A percentile compares a stretch with the other conserved stretches of the same genome.
phyloP scores from a whole-genome alignment of 2,113 vertebrate genomes.

The Balaenoptera acutorostrata region DNA sequence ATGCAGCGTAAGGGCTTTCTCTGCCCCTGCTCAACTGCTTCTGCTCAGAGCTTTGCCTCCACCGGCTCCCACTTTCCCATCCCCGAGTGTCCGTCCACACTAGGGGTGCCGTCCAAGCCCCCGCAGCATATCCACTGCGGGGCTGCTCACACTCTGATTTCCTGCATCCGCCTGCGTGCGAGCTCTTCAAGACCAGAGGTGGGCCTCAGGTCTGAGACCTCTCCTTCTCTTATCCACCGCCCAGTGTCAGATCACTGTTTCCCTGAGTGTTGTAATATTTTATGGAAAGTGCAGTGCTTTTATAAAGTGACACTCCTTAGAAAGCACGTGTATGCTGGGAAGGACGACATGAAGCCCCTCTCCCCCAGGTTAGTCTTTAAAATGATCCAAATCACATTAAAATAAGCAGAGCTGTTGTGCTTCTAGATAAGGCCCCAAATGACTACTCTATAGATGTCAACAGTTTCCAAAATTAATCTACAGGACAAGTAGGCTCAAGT shows the following conservation, averaged over 20 bases:
- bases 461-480: neutral
- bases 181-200: neutral
- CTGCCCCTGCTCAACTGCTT: neutral
- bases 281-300: neutral
- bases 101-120: neutral
- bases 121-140: neutral
- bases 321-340: neutral
- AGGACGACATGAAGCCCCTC: neutral
- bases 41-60: neutral
- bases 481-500: neutral
- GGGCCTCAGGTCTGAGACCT: neutral
- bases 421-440: neutral
- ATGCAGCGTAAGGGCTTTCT: neutral
- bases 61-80: no score
- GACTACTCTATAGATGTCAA: neutral
- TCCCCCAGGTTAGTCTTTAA: neutral
- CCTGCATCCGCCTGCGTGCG: accelerated
- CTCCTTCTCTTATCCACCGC: neutral
- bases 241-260: neutral
- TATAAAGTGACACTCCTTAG: neutral
- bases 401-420: neutral
- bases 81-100: accelerated
- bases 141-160: accelerated
- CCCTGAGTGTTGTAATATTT: neutral
- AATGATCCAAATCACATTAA: neutral